Base-by-base conservation (phyloP, 92 coral and sea anemone genomes). In the Virgularia gustaviana region DNA sequence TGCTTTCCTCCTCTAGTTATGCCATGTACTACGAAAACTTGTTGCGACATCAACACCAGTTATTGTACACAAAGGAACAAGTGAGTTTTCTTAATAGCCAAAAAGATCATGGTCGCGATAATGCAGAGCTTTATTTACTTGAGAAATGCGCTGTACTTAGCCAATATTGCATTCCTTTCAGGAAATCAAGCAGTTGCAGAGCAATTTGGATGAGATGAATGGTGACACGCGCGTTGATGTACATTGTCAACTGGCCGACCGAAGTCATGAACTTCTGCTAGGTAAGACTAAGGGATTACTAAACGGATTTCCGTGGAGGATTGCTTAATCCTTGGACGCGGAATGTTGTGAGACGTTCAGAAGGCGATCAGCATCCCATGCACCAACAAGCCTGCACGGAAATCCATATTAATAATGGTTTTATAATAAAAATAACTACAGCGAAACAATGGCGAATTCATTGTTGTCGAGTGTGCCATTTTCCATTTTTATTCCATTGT, bases 11-110 rank as follows among this genome's bases (percentile, higher is more conserved):
- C 29, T 35, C 15, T 22, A 92, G 98, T 63, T 92, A 92, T 36
- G 96, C 92, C 6, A 92, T 92, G 98, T 89, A 86, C 77, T 92
- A 92, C 65, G 98, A 92, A 66, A 92, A 85, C 43, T 86, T 92
- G 35, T 75, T 92, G 33, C 85, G 98, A 24, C 95, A 92, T 35
- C 96, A 92, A 59, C 98, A 92, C 45, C 98, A 92, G 72, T 52
- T 92, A 65, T 57, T 92, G 23, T 92, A 89, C 83, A 89, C 88
- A 23, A 89, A 83, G 59, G 98, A 92, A 56, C 98, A 92, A 85
- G 96, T 88, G 83, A 8, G 84, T 47, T 1, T 20, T 1, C 6
- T 47, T n/a, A n/a, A n/a, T n/a, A n/a, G n/a, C n/a, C n/a, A 47
- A 47, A 47, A 8, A 19, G 53, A 45, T 24, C 53, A 16, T 23